A percentile compares a stretch with the other conserved stretches of the same genome.
These are phyloP conservation scores for Calephelis perditalis DNA, from an alignment of 2,888 invertebrate genomes.

Conservation along the genomic window DNA sequence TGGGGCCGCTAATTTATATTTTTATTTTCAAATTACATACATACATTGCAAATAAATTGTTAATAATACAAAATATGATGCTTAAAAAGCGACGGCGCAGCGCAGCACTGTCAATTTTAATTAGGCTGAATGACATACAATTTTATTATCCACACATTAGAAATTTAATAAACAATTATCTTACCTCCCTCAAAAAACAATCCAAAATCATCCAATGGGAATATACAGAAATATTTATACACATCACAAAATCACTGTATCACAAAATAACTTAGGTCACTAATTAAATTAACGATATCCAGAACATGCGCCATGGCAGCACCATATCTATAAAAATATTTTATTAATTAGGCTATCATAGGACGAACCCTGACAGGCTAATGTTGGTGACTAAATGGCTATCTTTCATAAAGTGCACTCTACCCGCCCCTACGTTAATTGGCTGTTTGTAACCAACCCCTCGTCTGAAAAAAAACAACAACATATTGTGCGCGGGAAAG, in stretches of 20 bases:
- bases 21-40: conserved; percentile 8
- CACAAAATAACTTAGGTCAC: conserved; percentile 50
- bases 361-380: conserved; percentile 58
- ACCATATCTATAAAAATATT: conserved; percentile 36
- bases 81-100: background rate
- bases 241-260: conserved; percentile 62
- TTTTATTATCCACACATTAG: background rate
- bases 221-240: conserved; percentile 42
- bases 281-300: conserved; percentile 68
- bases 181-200: conserved; percentile 32
- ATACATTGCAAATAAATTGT: background rate
- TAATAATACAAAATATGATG: background rate
- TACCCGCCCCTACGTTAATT: conserved; percentile 70
- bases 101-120: conserved; percentile 22
- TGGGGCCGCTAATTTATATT: background rate
- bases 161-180: conserved; percentile 19
- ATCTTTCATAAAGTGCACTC: conserved; percentile 63
- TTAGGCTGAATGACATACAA: conserved; percentile 13
- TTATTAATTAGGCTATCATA: conserved; percentile 34
- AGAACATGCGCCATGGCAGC: conserved; percentile 62
- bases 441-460: conserved; percentile 76
- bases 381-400: conserved; percentile 66
- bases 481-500: conserved; percentile 76
- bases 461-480: conserved; percentile 67
- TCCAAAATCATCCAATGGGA: conserved; percentile 38